Evolutionary conservation across 1,140 invertebrate genomes (phyloP), one percentile per base, ranked within the genome.

Genomic region (Sarcophaga bullata): DNA sequence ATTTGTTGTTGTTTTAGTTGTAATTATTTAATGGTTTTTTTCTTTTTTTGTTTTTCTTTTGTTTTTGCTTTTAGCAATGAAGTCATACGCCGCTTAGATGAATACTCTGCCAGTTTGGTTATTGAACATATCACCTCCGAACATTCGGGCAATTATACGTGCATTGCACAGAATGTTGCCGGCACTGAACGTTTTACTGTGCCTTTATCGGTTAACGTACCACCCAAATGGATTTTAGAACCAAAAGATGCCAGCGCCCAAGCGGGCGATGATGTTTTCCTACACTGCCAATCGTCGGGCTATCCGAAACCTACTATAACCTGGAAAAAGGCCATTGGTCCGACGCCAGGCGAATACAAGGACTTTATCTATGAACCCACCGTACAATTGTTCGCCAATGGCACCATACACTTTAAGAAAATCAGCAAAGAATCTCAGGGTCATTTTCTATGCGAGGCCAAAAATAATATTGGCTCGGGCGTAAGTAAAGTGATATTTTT

Each of bases 231-330:
- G 97, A 93, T 96, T 3, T 92, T 96, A 83, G 96, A 98, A 87
- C 97, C 97, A 0, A 92, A 94, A 85, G 96, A 98, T 86, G 93
- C 95, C 7, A 96, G 94, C 84, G 96, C 96, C 6, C 95, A 97
- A 6, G 94, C 96, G 6, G 95, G 96, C 2, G 94, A 96, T 86
- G 94, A 95, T 84, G 93, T 97, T 15, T 93, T 94, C 8, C 91
- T 99, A 1, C 95, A 98, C 87, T 99, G 97, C 86, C 95, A 97
- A 90, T 97, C 97, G 0, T 94, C 95, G 81, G 98, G 97, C 2
- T 97, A 97, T 82, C 97, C 97, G 0, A 94, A 94, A 80, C 97
- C 97, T 0, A 93, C 92, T 2, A 95, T 98, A 17, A 95, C 95
- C 8, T 99, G 97, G 97, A 95, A 94, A 37, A 95, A 96, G 87